These are phyloP conservation scores for Leucoraja ocellata DNA, from an alignment of 2,797 vertebrate species.

Conservation along the genomic window DNA sequence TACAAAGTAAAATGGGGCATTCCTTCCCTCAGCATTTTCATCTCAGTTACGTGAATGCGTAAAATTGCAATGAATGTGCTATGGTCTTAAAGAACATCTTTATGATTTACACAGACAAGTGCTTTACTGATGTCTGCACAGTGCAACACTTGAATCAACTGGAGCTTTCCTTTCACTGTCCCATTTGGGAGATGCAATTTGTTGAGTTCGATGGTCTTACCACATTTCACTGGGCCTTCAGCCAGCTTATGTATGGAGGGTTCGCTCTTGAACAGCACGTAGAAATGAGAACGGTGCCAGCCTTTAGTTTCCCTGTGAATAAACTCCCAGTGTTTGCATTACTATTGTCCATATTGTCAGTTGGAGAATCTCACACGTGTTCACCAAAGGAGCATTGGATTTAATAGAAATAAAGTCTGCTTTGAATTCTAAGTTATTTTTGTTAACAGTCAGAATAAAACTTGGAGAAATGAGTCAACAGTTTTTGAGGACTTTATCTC, in stretches of 20 bases:
- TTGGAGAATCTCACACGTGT: neutral
- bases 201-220: neutral
- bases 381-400: neutral
- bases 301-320: neutral
- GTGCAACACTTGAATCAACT: neutral
- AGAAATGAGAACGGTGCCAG: neutral
- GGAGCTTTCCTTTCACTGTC: neutral
- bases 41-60: neutral
- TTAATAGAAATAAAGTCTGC: neutral
- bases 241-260: neutral
- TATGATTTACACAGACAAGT: neutral
- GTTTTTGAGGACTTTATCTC: neutral
- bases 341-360: too few species aligned
- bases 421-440: neutral
- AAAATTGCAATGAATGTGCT: neutral
- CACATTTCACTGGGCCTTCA: neutral
- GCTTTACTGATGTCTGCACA: neutral
- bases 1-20: neutral
- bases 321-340: neutral
- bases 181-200: neutral
- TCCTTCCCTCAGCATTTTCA: neutral
- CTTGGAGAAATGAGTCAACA: neutral
- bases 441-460: neutral
- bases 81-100: neutral
- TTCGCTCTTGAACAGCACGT: neutral